These are phyloP conservation scores for Acrocera orbiculus DNA, from an alignment of 2,888 invertebrate species.

Conservation along the genomic window DNA sequence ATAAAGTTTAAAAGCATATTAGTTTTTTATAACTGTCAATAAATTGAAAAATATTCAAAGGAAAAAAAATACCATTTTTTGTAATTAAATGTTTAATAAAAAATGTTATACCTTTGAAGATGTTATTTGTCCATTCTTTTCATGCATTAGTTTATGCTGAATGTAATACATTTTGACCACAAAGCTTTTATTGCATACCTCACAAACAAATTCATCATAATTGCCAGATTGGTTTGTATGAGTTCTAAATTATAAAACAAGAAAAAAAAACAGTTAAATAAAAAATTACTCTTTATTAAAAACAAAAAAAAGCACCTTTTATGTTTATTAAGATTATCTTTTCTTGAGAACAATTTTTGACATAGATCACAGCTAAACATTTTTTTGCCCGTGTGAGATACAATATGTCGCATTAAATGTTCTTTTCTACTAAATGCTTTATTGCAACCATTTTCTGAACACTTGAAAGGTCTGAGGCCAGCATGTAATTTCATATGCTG, in stretches of 20 bases:
- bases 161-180: constrained; percentile 47
- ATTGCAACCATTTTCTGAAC: constrained; percentile 37
- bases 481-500: constrained; percentile 50
- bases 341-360: constrained; percentile 35
- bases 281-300: neutral
- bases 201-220: constrained; percentile 40
- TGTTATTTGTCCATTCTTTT: constrained; percentile 16
- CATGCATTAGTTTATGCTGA: constrained; percentile 41
- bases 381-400: constrained; percentile 49
- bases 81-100: too few relatives aligned
- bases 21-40: too few relatives aligned
- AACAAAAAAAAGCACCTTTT: constrained; percentile 19
- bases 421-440: constrained; percentile 53
- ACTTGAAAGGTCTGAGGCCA: constrained; percentile 47
- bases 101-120: too few relatives aligned
- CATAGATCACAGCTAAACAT: constrained; percentile 45
- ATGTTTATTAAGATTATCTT: constrained; percentile 31
- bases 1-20: too few relatives aligned
- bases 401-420: constrained; percentile 45
- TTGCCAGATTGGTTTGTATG: constrained; percentile 18
- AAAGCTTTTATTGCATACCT: constrained; percentile 46
- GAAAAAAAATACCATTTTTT: too few relatives aligned
- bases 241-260: constrained; percentile 18
- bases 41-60: too few relatives aligned
- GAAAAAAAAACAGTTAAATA: neutral